Percentiles rank a stretch among this genome's conserved stretches.
Conservation (phyloP, 1,140 invertebrate genomes). For the Drosophila equinoxialis region DNA sequence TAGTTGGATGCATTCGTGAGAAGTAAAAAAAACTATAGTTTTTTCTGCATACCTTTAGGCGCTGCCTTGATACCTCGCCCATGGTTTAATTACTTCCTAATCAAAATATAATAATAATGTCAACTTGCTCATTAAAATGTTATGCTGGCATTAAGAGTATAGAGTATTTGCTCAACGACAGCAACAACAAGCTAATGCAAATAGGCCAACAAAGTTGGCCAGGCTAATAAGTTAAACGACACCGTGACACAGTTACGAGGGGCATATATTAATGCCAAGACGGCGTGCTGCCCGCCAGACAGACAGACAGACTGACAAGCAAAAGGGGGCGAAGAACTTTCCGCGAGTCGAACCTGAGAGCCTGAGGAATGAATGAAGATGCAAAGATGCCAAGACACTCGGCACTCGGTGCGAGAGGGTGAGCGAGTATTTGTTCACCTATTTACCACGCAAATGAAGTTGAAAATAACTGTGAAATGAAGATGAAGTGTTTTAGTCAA, state of each 20-base stretch:
- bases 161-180: neutral
- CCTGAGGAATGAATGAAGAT: neutral
- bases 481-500: slow-evolving; percentile 77
- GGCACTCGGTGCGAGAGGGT: slow-evolving; percentile 38
- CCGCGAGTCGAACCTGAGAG: slow-evolving; percentile 24
- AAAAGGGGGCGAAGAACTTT: neutral
- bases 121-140: slow-evolving; percentile 8
- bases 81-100: slow-evolving; percentile 1
- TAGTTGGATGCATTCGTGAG: no score
- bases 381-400: neutral
- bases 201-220: slow-evolving; percentile 64
- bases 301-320: neutral
- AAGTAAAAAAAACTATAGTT: neutral
- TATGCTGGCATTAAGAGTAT: slow-evolving; percentile 1
- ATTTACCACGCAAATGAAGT: slow-evolving; percentile 81
- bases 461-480: slow-evolving; percentile 81
- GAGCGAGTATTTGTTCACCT: slow-evolving; percentile 73
- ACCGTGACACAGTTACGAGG: slow-evolving; percentile 69
- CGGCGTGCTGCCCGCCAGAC: slow-evolving; percentile 64
- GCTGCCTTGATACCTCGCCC: neutral
- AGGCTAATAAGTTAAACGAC: slow-evolving; percentile 78
- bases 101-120: slow-evolving; percentile 9
- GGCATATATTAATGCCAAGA: slow-evolving; percentile 72
- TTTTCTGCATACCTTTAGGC: slow-evolving; percentile 1
- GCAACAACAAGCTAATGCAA: slow-evolving; percentile 62